These are phyloP conservation scores for Helicolenus hilgendorfi DNA, from an alignment of 2,797 vertebrate genomes.

Conservation along the genomic window DNA sequence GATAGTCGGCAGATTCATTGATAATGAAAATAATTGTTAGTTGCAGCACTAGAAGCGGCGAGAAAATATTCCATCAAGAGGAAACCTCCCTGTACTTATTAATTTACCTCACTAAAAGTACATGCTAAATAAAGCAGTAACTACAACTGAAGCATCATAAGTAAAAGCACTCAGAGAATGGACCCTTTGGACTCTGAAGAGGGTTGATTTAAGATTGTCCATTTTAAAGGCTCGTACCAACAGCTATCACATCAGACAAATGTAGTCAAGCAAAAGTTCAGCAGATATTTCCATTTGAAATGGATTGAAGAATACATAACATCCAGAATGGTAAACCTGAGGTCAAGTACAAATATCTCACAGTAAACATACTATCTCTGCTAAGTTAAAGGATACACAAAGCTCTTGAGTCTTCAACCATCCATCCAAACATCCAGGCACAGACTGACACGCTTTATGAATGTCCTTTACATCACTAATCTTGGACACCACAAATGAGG, in stretches of 20 bases:
- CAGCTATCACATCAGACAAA: background rate
- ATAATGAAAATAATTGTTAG: background rate
- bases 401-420: background rate
- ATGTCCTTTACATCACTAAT: slow-evolving; percentile 53
- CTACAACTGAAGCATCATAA: too few relatives aligned
- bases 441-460: slow-evolving; percentile 42
- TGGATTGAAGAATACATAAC: background rate
- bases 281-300: background rate
- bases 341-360: background rate
- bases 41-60: background rate
- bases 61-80: background rate
- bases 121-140: too few relatives aligned
- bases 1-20: background rate
- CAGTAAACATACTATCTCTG: background rate
- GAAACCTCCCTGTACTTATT: background rate
- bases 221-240: background rate
- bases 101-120: background rate
- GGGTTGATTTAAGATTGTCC: background rate
- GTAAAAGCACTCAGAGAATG: too few relatives aligned
- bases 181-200: background rate
- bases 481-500: slow-evolving; percentile 59
- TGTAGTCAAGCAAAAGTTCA: background rate
- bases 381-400: background rate
- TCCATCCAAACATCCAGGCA: slow-evolving; percentile 27
- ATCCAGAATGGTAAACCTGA: background rate